Percentiles rank a stretch among this genome's conserved stretches.
phyloP scores from a whole-genome alignment of 2,797 vertebrate species.

The Esox lucius region DNA sequence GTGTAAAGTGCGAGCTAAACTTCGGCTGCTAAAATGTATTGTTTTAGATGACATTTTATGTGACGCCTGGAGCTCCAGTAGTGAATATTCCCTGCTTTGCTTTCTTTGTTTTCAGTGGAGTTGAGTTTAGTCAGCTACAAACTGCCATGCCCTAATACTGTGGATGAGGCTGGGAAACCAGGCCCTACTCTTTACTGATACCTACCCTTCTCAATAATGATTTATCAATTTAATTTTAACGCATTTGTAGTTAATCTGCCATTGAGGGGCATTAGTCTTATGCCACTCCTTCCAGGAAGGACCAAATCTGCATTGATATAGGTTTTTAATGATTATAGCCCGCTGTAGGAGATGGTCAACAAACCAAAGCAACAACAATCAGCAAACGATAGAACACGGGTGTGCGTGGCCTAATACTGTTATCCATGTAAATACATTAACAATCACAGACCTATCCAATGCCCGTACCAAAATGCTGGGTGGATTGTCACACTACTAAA shows the following conservation, averaged over 20 bases:
- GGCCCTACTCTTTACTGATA: background rate
- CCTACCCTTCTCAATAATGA: background rate
- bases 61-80: too few species aligned
- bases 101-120: too few species aligned
- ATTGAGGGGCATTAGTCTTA: background rate
- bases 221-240: background rate
- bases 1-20: too few species aligned
- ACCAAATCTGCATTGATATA: background rate
- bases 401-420: constrained; percentile 26
- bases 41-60: too few species aligned
- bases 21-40: too few species aligned
- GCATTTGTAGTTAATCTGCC: background rate
- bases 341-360: background rate
- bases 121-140: too few species aligned
- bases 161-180: background rate
- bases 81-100: too few species aligned
- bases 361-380: background rate
- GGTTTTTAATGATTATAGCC: background rate
- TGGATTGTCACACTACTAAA: background rate
- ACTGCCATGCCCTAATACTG: background rate
- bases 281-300: background rate
- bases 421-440: constrained; percentile 6
- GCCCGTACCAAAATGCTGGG: background rate
- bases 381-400: background rate
- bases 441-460: constrained; percentile 7